These are phyloP conservation scores for Maniola jurtina DNA, from an alignment of 1,140 invertebrate species.

Conservation along the genomic window DNA sequence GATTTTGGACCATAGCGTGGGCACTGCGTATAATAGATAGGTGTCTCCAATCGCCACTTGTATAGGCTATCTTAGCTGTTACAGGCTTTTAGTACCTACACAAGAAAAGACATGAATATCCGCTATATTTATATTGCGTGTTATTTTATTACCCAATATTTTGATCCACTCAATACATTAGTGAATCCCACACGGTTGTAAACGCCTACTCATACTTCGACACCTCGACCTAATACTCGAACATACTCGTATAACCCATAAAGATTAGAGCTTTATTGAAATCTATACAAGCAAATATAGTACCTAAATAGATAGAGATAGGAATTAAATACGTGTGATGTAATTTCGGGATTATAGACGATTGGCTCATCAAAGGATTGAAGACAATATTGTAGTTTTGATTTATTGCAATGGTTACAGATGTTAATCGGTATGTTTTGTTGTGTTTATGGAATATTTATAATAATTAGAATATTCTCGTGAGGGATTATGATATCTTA, in stretches of 20 bases:
- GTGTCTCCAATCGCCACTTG: too few relatives aligned
- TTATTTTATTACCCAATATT: slow-evolving; percentile 26
- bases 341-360: background rate
- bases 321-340: slow-evolving; percentile 2
- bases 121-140: slow-evolving; percentile 17
- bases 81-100: background rate
- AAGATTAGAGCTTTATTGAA: slow-evolving; percentile 14
- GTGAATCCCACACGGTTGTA: slow-evolving; percentile 31
- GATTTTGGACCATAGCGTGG: too few relatives aligned
- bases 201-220: slow-evolving; percentile 27
- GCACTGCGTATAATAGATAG: too few relatives aligned
- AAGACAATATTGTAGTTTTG: slow-evolving; percentile 17
- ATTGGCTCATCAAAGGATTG: slow-evolving; percentile 2
- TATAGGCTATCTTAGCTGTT: too few relatives aligned
- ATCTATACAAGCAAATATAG: slow-evolving; percentile 3
- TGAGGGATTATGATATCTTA: background rate
- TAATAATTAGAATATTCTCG: background rate
- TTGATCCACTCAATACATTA: slow-evolving; percentile 30
- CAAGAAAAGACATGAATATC: background rate
- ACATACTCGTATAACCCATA: slow-evolving; percentile 5
- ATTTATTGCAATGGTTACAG: slow-evolving; percentile 26
- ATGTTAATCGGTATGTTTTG: slow-evolving; percentile 14
- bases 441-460: slow-evolving; percentile 10
- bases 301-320: background rate
- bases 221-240: slow-evolving; percentile 21